Evolutionary conservation across 2,797 vertebrate species (phyloP).

Genomic region (Coregonus suidteri): DNA sequence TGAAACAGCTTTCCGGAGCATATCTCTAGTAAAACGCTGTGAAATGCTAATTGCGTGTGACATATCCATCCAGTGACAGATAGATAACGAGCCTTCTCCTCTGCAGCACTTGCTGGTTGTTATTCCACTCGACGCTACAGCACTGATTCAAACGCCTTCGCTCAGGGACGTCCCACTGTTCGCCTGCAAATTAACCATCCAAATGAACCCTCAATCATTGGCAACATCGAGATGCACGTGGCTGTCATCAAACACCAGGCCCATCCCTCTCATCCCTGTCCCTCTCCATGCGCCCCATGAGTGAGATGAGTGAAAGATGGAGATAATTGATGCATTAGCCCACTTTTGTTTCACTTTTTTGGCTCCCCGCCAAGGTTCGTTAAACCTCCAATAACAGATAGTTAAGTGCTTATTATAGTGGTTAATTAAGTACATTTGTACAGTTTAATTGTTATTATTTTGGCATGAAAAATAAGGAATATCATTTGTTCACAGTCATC

Average conservation of each 20-base stretch:
- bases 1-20: neutral
- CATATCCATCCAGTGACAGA: slow-evolving; percentile 39
- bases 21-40: slow-evolving; percentile 23
- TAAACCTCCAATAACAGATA: slow-evolving; percentile 60
- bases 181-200: slow-evolving; percentile 64
- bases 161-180: slow-evolving; percentile 50
- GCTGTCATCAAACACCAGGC: slow-evolving; percentile 51
- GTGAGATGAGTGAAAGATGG: slow-evolving; percentile 19
- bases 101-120: slow-evolving; percentile 31
- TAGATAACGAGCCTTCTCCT: slow-evolving; percentile 35
- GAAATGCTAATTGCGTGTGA: slow-evolving; percentile 55
- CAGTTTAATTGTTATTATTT: slow-evolving; percentile 57
- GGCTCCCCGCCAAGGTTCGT: slow-evolving; percentile 46
- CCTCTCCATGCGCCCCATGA: slow-evolving; percentile 17
- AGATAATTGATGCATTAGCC: slow-evolving; percentile 46
- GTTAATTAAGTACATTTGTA: slow-evolving; percentile 72
- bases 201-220: slow-evolving; percentile 66
- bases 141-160: slow-evolving; percentile 51
- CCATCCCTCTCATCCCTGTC: neutral
- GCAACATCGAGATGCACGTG: slow-evolving; percentile 31
- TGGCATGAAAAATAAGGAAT: slow-evolving; percentile 47
- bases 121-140: slow-evolving; percentile 45
- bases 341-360: slow-evolving; percentile 40
- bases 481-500: slow-evolving; percentile 51
- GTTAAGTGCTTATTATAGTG: slow-evolving; percentile 60